Evolutionary conservation across 2,113 vertebrate species (phyloP).

Genomic region (Platichthys flesus): DNA sequence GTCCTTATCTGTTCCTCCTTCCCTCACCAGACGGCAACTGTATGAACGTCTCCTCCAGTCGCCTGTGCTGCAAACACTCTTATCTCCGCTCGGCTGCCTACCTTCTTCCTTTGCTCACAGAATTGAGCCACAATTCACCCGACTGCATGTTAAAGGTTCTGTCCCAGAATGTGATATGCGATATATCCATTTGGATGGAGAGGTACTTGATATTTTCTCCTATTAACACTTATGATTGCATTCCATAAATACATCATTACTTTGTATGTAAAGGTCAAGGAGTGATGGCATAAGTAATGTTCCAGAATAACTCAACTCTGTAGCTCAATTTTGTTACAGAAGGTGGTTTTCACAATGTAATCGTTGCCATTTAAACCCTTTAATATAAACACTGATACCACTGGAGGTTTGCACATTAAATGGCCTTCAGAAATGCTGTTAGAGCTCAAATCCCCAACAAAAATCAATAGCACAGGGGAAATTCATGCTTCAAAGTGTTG

Average conservation of each 20-base stretch:
- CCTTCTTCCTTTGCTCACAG: conserved; percentile 49
- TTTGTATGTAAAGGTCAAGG: background rate
- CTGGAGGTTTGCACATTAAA: conserved; percentile 8
- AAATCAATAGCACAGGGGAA: conserved; percentile 50
- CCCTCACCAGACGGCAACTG: conserved; percentile 45
- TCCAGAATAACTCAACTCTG: background rate
- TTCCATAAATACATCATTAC: background rate
- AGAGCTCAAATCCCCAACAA: conserved; percentile 34
- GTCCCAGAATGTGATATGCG: conserved; percentile 38
- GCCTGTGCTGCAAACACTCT: conserved; percentile 52
- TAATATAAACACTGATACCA: conserved; percentile 1
- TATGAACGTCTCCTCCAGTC: conserved; percentile 53
- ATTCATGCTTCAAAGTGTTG: conserved; percentile 37
- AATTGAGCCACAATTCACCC: conserved; percentile 62
- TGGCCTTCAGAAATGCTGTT: conserved; percentile 25
- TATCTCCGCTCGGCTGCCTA: conserved; percentile 59
- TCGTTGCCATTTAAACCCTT: background rate
- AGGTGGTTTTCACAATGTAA: background rate
- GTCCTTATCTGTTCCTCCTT: conserved; percentile 69
- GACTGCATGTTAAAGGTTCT: conserved; percentile 51
- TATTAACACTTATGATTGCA: conserved; percentile 4
- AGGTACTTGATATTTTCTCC: conserved; percentile 14
- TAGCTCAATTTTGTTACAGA: background rate
- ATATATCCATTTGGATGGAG: conserved; percentile 35
- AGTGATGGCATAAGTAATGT: background rate